Base-by-base conservation (phyloP, 2,113 vertebrate species). In the Chascanopsetta lugubris region DNA sequence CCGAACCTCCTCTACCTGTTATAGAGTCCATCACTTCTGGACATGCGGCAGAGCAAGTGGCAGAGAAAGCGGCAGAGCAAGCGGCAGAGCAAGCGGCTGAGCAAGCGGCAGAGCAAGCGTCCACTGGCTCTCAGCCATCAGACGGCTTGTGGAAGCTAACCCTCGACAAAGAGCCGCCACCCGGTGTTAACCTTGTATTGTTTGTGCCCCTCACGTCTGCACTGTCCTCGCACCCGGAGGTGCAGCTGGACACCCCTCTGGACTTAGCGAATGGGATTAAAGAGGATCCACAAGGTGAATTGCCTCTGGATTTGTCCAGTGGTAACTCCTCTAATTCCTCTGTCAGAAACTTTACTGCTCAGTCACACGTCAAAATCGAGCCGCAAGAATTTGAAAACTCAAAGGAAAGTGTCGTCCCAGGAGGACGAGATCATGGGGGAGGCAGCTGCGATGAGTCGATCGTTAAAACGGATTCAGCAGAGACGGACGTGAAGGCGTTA, bases 141-240 rank as follows among this genome's bases (percentile, higher is more conserved):
- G 59, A 69, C 0, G 73, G 79, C 4, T 18, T 71, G 10, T 92
- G 87, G 84, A 87, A 76, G 12, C 36, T 93, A 10, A 83, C 80
- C 2, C 70, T 92, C 1, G 65, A 92, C 54, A 80, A 88, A 57
- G 32, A 64, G 1, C 83, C 84, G 0, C 79, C 85, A 57, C 84
- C 89, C 13, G 85, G 81, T 5, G 20, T 81, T 3, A 79, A 88
- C 3, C 69, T 93, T 2, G 80, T 93, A 2, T 56, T 93, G 48
- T 64, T 92, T 50, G 21, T 93, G 45, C 26, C 77, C 0, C 20
- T 77, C 27, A 18, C 75, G 1, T 32, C 75, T 22, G 21, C 21
- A 3, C 2, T 57, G 20, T 22, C 73, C 2, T 40, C 34, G 15
- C 53, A 36, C 1, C n/a, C 69, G 0, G 55, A 57, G 38, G 4